These are phyloP conservation scores for Ptychobarbus kaznakovi DNA, from an alignment of 2,797 vertebrate genomes.

Conservation along the genomic window DNA sequence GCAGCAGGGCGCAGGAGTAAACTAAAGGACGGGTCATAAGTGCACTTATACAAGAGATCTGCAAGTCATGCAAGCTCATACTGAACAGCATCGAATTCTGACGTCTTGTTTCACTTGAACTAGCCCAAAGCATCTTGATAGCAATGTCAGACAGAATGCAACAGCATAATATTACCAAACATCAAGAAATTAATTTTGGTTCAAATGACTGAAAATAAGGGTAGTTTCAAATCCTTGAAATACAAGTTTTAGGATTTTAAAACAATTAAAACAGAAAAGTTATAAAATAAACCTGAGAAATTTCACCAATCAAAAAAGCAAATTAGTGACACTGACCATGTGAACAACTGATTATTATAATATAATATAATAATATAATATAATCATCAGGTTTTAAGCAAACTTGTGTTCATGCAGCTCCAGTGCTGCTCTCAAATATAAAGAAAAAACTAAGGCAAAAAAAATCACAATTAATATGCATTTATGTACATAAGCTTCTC, in stretches of 20 bases:
- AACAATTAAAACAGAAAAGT: background rate
- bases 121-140: background rate
- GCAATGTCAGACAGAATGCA: background rate
- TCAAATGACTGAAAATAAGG: background rate
- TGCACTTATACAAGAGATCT: constrained; percentile 6
- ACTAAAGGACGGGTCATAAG: constrained; percentile 73
- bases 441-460: background rate
- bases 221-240: background rate
- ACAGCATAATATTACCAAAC: background rate
- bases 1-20: constrained; percentile 94
- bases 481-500: background rate
- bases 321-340: background rate
- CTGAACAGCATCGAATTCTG: background rate
- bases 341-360: background rate
- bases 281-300: background rate
- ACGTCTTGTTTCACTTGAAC: background rate
- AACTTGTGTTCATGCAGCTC: background rate
- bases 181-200: background rate
- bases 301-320: background rate
- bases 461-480: background rate
- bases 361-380: no score
- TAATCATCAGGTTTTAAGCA: background rate
- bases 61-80: background rate
- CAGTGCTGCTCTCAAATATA: no score
- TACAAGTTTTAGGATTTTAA: background rate